phyloP scores from a whole-genome alignment of 2,888 invertebrate genomes.

The Ephialtes manifestator region DNA sequence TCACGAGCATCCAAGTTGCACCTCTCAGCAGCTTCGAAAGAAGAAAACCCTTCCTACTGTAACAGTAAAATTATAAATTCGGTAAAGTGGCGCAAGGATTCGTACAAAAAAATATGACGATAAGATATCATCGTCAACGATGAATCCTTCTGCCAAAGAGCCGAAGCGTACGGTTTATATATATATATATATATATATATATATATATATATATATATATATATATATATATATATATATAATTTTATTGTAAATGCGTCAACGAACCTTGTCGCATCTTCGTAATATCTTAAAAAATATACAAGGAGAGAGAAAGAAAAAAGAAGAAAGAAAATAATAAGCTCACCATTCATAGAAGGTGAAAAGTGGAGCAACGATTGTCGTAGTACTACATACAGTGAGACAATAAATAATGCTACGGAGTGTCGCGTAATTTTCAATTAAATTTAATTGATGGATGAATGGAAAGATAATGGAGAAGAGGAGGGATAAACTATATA shows the following conservation, averaged over 20 bases:
- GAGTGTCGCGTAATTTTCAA: slow-evolving; percentile 46
- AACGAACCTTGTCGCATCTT: slow-evolving; percentile 70
- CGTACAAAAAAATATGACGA: neutral
- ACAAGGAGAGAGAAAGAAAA: too few species aligned
- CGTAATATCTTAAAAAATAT: slow-evolving; percentile 64
- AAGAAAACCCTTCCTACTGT: slow-evolving; percentile 47
- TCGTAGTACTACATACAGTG: slow-evolving; percentile 45
- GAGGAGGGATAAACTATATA: slow-evolving; percentile 11
- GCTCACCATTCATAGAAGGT: slow-evolving; percentile 61
- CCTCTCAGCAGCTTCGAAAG: slow-evolving; percentile 45
- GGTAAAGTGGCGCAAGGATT: slow-evolving; percentile 51
- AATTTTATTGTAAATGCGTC: slow-evolving; percentile 44
- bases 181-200: slow-evolving; percentile 40
- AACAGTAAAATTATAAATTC: slow-evolving; percentile 53
- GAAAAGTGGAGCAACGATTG: slow-evolving; percentile 54
- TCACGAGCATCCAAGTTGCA: neutral
- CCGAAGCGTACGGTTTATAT: slow-evolving; percentile 51
- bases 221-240: too few species aligned
- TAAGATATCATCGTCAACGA: slow-evolving; percentile 11
- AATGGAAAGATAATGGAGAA: neutral
- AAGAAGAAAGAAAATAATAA: slow-evolving; percentile 23
- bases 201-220: too few species aligned
- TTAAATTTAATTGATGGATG: slow-evolving; percentile 43
- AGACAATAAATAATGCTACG: slow-evolving; percentile 57
- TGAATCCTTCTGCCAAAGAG: slow-evolving; percentile 48